phyloP scores from a whole-genome alignment of 1,140 invertebrate genomes.

The Sminthurinus signatus region DNA sequence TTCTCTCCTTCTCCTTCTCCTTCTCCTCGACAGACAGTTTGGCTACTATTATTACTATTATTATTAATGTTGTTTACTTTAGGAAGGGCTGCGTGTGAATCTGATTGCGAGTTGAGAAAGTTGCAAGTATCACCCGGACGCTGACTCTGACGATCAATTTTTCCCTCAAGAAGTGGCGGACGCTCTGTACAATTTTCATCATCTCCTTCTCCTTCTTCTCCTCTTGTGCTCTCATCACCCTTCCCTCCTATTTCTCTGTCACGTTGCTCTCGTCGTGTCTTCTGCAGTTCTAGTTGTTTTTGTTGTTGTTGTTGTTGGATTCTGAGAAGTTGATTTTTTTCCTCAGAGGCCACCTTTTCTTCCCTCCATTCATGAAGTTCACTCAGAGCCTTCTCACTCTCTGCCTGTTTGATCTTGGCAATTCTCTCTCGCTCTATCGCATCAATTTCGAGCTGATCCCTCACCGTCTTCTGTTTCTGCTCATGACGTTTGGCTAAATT shows the following conservation, averaged over 20 bases:
- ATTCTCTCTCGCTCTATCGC: slow-evolving; percentile 29
- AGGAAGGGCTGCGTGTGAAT: too few relatives aligned
- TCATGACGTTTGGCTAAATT: slow-evolving; percentile 32
- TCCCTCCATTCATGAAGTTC: slow-evolving; percentile 23
- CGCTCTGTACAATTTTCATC: neutral
- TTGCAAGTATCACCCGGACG: neutral
- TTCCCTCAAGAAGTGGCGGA: neutral
- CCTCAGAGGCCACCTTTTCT: neutral
- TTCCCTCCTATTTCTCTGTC: neutral
- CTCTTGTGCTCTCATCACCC: too few relatives aligned
- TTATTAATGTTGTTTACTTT: too few relatives aligned
- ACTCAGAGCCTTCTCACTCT: slow-evolving; percentile 19
- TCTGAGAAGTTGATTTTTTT: too few relatives aligned
- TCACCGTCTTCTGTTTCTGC: slow-evolving; percentile 34
- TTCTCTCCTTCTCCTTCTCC: too few relatives aligned
- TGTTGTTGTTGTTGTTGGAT: neutral
- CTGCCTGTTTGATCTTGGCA: slow-evolving; percentile 17
- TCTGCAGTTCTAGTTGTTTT: too few relatives aligned
- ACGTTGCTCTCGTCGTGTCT: neutral
- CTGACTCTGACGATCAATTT: neutral
- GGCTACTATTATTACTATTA: too few relatives aligned
- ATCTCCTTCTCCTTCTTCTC: neutral
- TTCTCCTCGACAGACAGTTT: too few relatives aligned
- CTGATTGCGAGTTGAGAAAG: neutral
- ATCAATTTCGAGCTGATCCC: slow-evolving; percentile 37